Evolutionary conservation across 2,888 invertebrate genomes (phyloP).

Genomic region (Agrotis ipsilon): DNA sequence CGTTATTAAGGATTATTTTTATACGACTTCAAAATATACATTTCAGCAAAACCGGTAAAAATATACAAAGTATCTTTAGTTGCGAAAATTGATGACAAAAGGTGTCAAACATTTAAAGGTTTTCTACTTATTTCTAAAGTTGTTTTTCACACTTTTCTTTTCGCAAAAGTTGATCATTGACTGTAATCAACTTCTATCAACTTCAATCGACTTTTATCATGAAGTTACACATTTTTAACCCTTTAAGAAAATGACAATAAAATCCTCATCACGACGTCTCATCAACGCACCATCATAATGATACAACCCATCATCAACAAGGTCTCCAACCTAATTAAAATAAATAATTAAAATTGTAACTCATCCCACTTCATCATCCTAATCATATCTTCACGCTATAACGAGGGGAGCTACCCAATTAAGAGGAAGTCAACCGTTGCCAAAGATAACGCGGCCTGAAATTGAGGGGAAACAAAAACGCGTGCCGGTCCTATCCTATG

Average conservation of each 20-base stretch:
- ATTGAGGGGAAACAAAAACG: conserved; percentile 50
- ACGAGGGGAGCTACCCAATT: conserved; percentile 70
- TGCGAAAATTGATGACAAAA: too few relatives aligned
- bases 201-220: too few relatives aligned
- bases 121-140: too few relatives aligned
- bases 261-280: not conserved
- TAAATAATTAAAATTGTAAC: conserved; percentile 56
- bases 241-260: not conserved
- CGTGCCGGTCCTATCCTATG: conserved; percentile 13
- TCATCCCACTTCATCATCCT: conserved; percentile 50
- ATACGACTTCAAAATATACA: too few relatives aligned
- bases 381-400: conserved; percentile 51
- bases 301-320: not conserved
- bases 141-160: too few relatives aligned
- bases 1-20: too few relatives aligned
- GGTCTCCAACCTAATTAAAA: conserved; percentile 7
- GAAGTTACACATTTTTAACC: too few relatives aligned
- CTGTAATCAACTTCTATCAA: too few relatives aligned
- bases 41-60: too few relatives aligned
- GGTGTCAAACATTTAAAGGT: too few relatives aligned
- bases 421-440: conserved; percentile 71
- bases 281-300: not conserved
- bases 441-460: conserved; percentile 62
- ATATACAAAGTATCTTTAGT: too few relatives aligned
- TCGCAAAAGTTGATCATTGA: too few relatives aligned